These are phyloP conservation scores for Scaptodrosophila lebanonensis DNA, from an alignment of 1,140 invertebrate species.

Conservation along the genomic window DNA sequence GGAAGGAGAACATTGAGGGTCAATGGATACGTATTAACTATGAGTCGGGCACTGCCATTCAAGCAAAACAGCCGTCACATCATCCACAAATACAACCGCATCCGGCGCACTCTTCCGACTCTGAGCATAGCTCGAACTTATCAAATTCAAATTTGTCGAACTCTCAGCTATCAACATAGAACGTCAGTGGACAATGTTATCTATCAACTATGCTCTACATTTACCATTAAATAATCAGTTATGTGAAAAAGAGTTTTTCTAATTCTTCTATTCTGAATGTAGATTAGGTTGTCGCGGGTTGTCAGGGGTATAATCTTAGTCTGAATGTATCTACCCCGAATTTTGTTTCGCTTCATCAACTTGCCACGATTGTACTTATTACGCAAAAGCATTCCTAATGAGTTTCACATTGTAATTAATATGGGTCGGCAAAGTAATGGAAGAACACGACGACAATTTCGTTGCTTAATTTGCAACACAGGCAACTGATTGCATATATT, in stretches of 20 bases:
- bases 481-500: constrained; percentile 40
- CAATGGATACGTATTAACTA: constrained; percentile 96
- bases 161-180: constrained; percentile 53
- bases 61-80: constrained; percentile 48
- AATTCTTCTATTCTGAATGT: no score
- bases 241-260: no score
- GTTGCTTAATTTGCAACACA: constrained; percentile 23
- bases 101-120: constrained; percentile 44
- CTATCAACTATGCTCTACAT: no score
- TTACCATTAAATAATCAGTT: no score
- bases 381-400: no score
- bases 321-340: no score
- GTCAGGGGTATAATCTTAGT: no score
- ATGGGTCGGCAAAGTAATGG: constrained; percentile 23
- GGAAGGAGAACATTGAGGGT: constrained; percentile 93
- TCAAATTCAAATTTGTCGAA: constrained; percentile 54
- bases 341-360: no score
- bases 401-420: constrained; percentile 35
- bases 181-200: no score
- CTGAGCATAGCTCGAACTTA: constrained; percentile 59
- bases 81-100: constrained; percentile 48
- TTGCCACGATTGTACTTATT: no score
- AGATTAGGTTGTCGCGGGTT: no score
- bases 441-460: constrained; percentile 12
- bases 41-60: constrained; percentile 79